Evolutionary conservation across 2,888 invertebrate species (phyloP).

Genomic region (Megalurothrips usitatus): DNA sequence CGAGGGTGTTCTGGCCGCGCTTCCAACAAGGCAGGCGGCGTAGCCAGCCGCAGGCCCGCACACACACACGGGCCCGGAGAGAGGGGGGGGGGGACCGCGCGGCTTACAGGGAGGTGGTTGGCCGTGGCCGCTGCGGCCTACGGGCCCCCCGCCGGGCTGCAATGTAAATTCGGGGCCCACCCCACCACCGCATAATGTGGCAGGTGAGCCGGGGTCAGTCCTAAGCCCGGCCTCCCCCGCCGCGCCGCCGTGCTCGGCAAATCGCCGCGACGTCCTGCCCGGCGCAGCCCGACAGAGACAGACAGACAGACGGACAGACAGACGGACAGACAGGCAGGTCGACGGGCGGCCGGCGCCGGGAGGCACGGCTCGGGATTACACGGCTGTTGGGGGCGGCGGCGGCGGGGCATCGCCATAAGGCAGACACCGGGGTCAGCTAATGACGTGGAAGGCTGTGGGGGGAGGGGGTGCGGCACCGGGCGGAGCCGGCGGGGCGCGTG

Average conservation of each 20-base stretch:
- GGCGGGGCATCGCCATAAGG: not conserved
- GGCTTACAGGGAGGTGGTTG: too few relatives aligned
- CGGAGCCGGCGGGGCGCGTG: not conserved
- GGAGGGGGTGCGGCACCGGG: not conserved
- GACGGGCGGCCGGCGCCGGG: not conserved
- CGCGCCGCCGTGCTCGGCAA: not conserved
- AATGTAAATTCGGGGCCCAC: not conserved
- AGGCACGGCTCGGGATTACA: not conserved
- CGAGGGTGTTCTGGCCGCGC: too few relatives aligned
- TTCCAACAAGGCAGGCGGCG: too few relatives aligned
- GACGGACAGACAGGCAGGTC: not conserved
- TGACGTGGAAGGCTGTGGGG: constrained; percentile 6
- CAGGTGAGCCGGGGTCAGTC: not conserved
- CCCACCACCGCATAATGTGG: not conserved
- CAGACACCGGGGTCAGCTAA: not conserved
- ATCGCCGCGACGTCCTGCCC: not conserved
- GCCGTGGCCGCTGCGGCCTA: too few relatives aligned
- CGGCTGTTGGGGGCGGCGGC: not conserved
- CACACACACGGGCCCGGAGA: too few relatives aligned
- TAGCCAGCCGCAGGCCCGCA: too few relatives aligned
- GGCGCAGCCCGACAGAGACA: not conserved
- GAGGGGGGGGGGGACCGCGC: too few relatives aligned
- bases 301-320: not conserved
- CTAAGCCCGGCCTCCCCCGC: too few relatives aligned
- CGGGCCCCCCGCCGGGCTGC: not conserved